phyloP scores from a whole-genome alignment of 2,797 vertebrate species.

The Erithacus rubecula region DNA sequence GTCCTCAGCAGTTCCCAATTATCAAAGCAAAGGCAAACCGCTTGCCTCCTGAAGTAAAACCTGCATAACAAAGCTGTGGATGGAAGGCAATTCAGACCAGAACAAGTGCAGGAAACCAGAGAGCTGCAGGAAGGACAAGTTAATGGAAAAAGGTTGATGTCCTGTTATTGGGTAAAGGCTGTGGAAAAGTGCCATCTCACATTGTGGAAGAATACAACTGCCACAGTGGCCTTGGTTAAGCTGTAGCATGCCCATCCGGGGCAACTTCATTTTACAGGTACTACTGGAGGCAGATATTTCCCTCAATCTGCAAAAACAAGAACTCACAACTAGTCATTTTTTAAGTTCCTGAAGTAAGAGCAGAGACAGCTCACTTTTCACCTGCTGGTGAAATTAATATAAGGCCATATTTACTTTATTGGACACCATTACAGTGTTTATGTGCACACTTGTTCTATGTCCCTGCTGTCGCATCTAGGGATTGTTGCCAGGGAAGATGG shows the following conservation, averaged over 20 bases:
- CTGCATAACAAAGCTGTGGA: background rate
- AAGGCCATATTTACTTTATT: background rate
- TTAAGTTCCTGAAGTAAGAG: background rate
- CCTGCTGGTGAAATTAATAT: background rate
- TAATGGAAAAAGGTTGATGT: constrained; percentile 29
- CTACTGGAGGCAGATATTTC: background rate
- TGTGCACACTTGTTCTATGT: background rate
- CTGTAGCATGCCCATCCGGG: background rate
- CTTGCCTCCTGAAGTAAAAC: background rate
- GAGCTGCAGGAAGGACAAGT: constrained; percentile 15
- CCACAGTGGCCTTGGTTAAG: background rate
- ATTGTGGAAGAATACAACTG: background rate
- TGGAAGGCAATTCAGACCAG: background rate
- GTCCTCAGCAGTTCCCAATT: background rate
- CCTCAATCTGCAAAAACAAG: background rate
- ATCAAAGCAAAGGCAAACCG: background rate
- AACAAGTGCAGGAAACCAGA: constrained; percentile 39
- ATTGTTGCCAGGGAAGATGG: background rate
- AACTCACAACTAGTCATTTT: background rate
- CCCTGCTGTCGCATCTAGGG: background rate
- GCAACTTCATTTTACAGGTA: background rate
- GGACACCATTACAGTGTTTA: background rate
- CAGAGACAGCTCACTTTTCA: background rate
- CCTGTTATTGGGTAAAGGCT: background rate
- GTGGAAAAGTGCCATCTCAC: background rate